Evolutionary conservation across 2,797 vertebrate genomes (phyloP).

Genomic region (Acanthornis magna): DNA sequence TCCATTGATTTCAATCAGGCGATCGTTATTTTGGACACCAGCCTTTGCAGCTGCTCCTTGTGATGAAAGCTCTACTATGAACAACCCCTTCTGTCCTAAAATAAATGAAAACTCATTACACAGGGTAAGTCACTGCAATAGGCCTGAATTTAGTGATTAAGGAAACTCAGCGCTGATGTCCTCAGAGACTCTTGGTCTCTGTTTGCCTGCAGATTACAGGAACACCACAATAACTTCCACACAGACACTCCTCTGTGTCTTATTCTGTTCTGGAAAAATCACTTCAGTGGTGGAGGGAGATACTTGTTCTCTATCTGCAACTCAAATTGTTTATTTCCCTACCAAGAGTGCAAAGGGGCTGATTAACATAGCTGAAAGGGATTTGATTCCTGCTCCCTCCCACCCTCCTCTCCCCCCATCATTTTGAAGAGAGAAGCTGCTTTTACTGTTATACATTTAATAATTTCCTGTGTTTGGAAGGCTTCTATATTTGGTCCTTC

Average conservation of each 20-base stretch:
- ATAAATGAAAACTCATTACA: constrained; percentile 5
- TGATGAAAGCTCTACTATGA: constrained; percentile 78
- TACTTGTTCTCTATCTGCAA: neutral
- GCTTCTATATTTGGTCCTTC: neutral
- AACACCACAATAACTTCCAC: neutral
- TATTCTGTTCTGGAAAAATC: neutral
- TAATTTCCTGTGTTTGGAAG: neutral
- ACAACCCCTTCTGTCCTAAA: constrained; percentile 81
- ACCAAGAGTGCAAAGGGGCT: neutral
- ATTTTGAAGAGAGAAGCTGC: neutral
- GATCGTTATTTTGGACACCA: constrained; percentile 82
- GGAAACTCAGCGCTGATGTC: neutral
- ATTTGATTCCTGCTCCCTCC: neutral
- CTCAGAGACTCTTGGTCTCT: neutral
- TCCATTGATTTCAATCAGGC: constrained; percentile 89
- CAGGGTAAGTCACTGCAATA: neutral
- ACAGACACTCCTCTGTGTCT: neutral
- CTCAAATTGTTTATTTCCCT: neutral
- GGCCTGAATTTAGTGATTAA: neutral
- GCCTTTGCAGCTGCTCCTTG: constrained; percentile 83
- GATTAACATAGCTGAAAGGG: neutral
- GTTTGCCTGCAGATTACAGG: neutral
- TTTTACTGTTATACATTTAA: neutral
- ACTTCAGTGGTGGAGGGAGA: neutral
- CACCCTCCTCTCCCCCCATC: neutral